Evolutionary conservation across 2,113 vertebrate genomes (phyloP), one percentile per base, ranked within the genome.

Genomic region (Phalacrocorax carbo): DNA sequence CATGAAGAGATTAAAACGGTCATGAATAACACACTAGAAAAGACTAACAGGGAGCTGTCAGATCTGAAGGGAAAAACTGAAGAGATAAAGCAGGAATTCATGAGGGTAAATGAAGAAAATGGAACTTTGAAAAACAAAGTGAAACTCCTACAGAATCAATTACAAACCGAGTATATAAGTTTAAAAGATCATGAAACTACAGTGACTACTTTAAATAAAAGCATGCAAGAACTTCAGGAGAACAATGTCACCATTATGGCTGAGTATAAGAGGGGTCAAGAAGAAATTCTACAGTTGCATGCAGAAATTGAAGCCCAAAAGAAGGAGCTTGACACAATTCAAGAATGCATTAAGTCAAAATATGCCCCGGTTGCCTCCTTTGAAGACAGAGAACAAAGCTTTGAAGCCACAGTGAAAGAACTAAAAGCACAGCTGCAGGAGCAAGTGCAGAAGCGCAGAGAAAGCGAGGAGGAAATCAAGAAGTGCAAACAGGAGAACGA

Each of bases 301-400:
- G 94, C 96, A 2, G 99, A 99, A 79, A 98, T 99, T 2, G 97
- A 98, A 90, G 99, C 98, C 58, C 99, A 99, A 95, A 99, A 98
- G 93, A 98, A 96, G 89, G 99, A 99, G 29, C 98, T 99, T 0
- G 99, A 99, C 85, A 99, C 98, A 1, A 99, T 99, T 52, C 99
- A 99, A 8, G 99, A 99, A 51, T 99, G 99, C 57, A 99, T 99
- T 88, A 97, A 98, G 87, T 98, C 98, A 0, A 99, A 98, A 87
- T 99, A 99, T 3, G 97, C 99, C 12, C 99, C 99, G 0, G 77
- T 99, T 36, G 88, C 97, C 60, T 97, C 97, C 38, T 89, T 98
- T 2, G 97, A 99, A 94, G 99, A 99, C 75, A 98, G 98, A 30
- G 99, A 99, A 44, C 97, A 95, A 51, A 96, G 96, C 34, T 98